A percentile compares a stretch with the other conserved stretches of the same genome.
These are phyloP conservation scores for Hirundichthys speculiger DNA, from an alignment of 2,113 vertebrate genomes.

Conservation along the genomic window DNA sequence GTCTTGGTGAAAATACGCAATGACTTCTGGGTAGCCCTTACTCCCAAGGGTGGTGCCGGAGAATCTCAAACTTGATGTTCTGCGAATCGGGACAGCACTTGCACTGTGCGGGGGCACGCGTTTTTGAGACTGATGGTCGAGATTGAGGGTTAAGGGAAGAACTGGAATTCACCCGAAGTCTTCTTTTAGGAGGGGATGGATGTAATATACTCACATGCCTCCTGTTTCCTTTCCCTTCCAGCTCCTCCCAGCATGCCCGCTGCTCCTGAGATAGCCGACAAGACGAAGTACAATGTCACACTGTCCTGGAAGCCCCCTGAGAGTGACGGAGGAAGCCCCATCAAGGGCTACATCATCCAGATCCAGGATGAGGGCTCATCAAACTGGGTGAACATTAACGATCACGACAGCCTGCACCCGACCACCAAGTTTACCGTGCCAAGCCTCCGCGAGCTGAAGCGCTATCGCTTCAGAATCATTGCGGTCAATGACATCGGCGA, in stretches of 20 bases:
- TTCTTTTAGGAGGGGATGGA: not conserved
- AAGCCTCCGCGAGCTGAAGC: conserved; percentile 90
- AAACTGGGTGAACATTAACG: conserved; percentile 90
- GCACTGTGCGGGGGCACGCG: too few relatives aligned
- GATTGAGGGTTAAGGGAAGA: too few relatives aligned
- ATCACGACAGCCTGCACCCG: conserved; percentile 87
- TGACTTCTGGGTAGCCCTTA: too few relatives aligned
- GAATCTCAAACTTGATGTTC: too few relatives aligned
- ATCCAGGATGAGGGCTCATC: conserved; percentile 92
- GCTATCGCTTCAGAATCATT: conserved; percentile 93
- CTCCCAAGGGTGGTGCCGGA: too few relatives aligned
- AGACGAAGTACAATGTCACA: conserved; percentile 91
- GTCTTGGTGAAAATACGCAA: too few relatives aligned
- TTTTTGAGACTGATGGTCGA: too few relatives aligned
- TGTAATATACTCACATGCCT: not conserved
- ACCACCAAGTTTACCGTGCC: conserved; percentile 91
- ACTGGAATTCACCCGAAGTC: too few relatives aligned
- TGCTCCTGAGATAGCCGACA: conserved; percentile 90
- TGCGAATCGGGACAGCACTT: too few relatives aligned
- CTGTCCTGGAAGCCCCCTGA: conserved; percentile 92
- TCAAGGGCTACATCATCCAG: conserved; percentile 98
- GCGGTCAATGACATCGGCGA: conserved; percentile 97
- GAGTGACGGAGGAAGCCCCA: conserved; percentile 93
- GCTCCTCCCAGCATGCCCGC: conserved; percentile 93
- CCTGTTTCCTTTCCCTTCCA: conserved; percentile 63